These are phyloP conservation scores for Lapara coniferarum DNA, from an alignment of 2,888 invertebrate species.

Conservation along the genomic window DNA sequence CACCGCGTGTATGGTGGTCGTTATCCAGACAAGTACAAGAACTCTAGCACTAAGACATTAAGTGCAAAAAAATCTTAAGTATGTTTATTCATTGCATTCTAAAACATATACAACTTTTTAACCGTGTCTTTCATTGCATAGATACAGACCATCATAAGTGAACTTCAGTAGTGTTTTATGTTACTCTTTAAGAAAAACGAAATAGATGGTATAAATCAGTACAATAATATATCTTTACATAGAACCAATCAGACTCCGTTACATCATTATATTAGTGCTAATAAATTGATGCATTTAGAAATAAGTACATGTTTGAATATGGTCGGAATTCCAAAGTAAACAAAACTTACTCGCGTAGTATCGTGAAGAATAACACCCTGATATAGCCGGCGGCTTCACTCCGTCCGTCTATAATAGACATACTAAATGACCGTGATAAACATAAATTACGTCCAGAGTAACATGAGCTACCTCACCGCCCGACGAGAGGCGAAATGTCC, in stretches of 20 bases:
- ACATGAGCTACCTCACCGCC: slow-evolving; percentile 38
- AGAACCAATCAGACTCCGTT: background rate
- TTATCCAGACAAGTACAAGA: slow-evolving; percentile 6
- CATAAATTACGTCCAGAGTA: slow-evolving; percentile 46
- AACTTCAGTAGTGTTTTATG: too few relatives aligned
- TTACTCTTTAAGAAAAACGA: too few relatives aligned
- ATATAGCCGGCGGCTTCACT: slow-evolving; percentile 54
- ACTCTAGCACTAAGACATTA: slow-evolving; percentile 1
- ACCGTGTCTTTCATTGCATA: background rate
- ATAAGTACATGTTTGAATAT: slow-evolving; percentile 37
- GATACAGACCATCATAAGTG: background rate
- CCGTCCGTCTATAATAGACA: slow-evolving; percentile 61
- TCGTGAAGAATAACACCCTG: slow-evolving; percentile 57
- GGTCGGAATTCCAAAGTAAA: slow-evolving; percentile 56
- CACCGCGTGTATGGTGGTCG: slow-evolving; percentile 7
- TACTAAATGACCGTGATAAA: slow-evolving; percentile 61
- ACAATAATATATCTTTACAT: background rate
- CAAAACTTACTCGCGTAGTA: slow-evolving; percentile 54
- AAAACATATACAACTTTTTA: background rate
- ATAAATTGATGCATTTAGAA: background rate
- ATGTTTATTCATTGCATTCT: slow-evolving; percentile 7
- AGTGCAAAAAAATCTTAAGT: background rate
- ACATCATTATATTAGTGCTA: background rate
- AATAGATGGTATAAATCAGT: background rate
- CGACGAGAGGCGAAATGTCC: slow-evolving; percentile 23